Evolutionary conservation across 2,888 invertebrate genomes (phyloP), one percentile per base, ranked within the genome.

Genomic region (Drosophila diplacantha): DNA sequence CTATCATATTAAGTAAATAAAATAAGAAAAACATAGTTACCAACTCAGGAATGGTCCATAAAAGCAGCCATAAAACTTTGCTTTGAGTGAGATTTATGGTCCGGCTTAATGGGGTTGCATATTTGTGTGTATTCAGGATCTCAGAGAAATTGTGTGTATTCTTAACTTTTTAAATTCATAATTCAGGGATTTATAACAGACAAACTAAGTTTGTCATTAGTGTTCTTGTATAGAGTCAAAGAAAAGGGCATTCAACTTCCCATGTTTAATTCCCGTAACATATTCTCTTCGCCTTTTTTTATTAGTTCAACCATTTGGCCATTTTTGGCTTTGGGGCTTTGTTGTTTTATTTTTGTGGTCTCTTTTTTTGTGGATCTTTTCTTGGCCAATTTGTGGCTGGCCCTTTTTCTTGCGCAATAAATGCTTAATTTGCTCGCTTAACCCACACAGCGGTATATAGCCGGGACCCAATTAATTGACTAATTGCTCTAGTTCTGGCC

Each of bases 401-500:
- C 31, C 61, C 51, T 37, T 63, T 62, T 41, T 32, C 39, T 11
- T 20, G n/a, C 12, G 34, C 52, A 43, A 61, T 61, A 51, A 51
- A 63, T 24, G 51, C 29, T 20, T 61, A 61, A 61, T 61, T 61
- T 61, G 41, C 2, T 16, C 51, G 20, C 34, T 51, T 41, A 41
- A n/a, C 39, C 34, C 57, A 43, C 61, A 31, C 61, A 61, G 61
- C 61, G 61, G 61, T 62, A 53, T 22, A 29, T 22, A 14, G 41
- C 22, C 18, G 29, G n/a, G n/a, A 31, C 18, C 58, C 51, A 63
- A 61, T 35, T 61, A 61, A 61, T 63, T 63, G 63, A 20, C 41
- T 63, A 61, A 61, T 61, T 61, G 61, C 41, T 51, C 63, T 35
- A 62, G 61, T 63, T 61, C n/a, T 51, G 35, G 41, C 12, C 63